Conservation (phyloP, 2,797 vertebrate species). For the Characodon lateralis region DNA sequence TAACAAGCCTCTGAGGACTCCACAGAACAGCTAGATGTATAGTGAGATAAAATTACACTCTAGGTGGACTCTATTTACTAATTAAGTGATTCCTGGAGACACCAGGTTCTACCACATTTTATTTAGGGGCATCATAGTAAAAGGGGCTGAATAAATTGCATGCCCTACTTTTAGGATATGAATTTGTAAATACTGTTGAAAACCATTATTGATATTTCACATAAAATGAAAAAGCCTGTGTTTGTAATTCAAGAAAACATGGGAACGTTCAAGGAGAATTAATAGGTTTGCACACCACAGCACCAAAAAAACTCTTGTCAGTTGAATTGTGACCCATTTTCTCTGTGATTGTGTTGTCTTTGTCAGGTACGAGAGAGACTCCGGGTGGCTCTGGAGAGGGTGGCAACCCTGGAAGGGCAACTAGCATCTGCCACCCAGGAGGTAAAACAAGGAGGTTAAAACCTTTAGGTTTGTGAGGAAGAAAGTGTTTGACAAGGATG, state of each 20-base stretch:
- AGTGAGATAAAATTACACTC: too few relatives aligned
- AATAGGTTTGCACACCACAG: not conserved
- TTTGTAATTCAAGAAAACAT: not conserved
- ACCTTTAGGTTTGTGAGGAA: constrained; percentile 38
- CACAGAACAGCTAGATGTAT: too few relatives aligned
- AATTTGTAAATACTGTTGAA: too few relatives aligned
- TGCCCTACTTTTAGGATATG: too few relatives aligned
- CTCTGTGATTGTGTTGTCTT: constrained; percentile 21
- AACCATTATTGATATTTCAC: too few relatives aligned
- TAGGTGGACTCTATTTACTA: too few relatives aligned
- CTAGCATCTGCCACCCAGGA: constrained; percentile 88
- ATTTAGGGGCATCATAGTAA: too few relatives aligned
- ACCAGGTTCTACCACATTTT: too few relatives aligned
- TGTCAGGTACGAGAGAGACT: constrained; percentile 92
- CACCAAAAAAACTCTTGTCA: not conserved
- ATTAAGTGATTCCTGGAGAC: too few relatives aligned
- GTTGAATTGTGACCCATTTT: not conserved
- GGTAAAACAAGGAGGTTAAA: constrained; percentile 73
- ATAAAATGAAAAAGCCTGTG: not conserved
- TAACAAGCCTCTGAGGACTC: too few relatives aligned
- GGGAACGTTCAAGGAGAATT: not conserved
- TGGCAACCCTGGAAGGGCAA: constrained; percentile 92
- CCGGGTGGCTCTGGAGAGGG: constrained; percentile 90
- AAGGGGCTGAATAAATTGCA: too few relatives aligned
- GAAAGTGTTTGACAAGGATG: constrained; percentile 8